Base-by-base conservation (phyloP, 2,113 vertebrate genomes). In the Paramormyrops kingsleyae region DNA sequence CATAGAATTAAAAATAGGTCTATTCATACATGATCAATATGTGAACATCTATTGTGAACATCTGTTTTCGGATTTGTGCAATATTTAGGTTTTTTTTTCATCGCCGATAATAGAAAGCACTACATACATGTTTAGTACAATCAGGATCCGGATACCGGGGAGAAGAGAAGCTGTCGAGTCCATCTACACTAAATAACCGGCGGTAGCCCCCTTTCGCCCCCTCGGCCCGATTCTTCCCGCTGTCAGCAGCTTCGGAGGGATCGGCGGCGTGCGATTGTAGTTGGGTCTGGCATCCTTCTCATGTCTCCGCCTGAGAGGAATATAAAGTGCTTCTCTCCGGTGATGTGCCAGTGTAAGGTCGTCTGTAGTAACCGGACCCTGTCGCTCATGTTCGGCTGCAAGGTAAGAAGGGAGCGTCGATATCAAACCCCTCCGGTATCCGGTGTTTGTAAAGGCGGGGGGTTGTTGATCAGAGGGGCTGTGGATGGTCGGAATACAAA, bases 311-410 rank as follows among this genome's bases (percentile, higher is more conserved):
- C 96, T 91, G 92, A 96, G 91, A 95, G 94, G 95, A 96, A 94
- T 92, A 80, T 96, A 66, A 96, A 96, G 95, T 97, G 96, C 94
- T 95, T 96, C 86, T 97, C 96, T 85, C 96, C 96, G 90, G 96
- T 97, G 92, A 96, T 97, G 96, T 97, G 96, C 92, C 96, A 97
- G 94, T 97, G 96, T 95, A 97, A 97, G 94, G 93, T 97, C 93
- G 95, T 96, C 93, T 97, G 96, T 94, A 97, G 96, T 95, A 96
- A 96, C 93, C 96, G 96, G 92, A 97, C 96, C 19, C 95, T 97
- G 9, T 97, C 96, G 6, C 96, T 97, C 84, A 96, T 97, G 96
- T 97, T 97, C 94, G 96, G 96, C n/a, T 97, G 96, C 92, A 97
- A 97, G 96, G 96, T 97, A 92, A 92, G 94, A 52, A 13, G 47